Conservation (phyloP, 2,797 vertebrate genomes). For the Sylvilagus floridanus region DNA sequence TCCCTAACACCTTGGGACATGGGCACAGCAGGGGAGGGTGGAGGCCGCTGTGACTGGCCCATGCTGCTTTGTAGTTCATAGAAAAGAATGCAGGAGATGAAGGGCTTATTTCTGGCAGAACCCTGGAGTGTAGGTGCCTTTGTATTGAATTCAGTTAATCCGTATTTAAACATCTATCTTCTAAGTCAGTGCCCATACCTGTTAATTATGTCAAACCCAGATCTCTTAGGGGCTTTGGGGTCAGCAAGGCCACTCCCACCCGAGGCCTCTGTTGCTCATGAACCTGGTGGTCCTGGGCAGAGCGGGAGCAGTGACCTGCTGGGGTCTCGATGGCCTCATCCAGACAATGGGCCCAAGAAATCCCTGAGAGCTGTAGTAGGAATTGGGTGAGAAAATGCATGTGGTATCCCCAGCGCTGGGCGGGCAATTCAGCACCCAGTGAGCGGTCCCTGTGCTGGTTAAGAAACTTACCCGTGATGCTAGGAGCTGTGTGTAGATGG, state of each 20-base stretch:
- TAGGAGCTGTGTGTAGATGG: rapidly evolving
- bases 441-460: too few relatives aligned
- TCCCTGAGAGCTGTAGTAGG: background rate
- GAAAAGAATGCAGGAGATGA: background rate
- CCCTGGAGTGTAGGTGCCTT: background rate
- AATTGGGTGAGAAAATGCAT: background rate
- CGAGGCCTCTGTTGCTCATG: background rate
- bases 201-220: background rate
- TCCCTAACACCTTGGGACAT: too few relatives aligned
- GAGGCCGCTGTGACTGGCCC: background rate
- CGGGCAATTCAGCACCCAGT: too few relatives aligned
- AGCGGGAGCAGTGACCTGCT: background rate
- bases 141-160: background rate
- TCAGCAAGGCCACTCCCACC: too few relatives aligned
- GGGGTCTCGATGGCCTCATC: rapidly evolving
- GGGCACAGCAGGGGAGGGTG: background rate
- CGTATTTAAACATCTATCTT: background rate
- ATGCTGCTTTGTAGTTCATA: background rate
- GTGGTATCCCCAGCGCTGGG: background rate
- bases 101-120: background rate
- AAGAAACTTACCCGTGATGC: background rate
- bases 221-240: background rate
- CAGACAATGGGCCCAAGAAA: background rate
- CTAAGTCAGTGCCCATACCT: background rate
- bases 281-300: background rate